A percentile compares a stretch with the other conserved stretches of the same genome.
These are phyloP conservation scores for Equus przewalskii DNA, from an alignment of 2,113 vertebrate species.

Conservation along the genomic window DNA sequence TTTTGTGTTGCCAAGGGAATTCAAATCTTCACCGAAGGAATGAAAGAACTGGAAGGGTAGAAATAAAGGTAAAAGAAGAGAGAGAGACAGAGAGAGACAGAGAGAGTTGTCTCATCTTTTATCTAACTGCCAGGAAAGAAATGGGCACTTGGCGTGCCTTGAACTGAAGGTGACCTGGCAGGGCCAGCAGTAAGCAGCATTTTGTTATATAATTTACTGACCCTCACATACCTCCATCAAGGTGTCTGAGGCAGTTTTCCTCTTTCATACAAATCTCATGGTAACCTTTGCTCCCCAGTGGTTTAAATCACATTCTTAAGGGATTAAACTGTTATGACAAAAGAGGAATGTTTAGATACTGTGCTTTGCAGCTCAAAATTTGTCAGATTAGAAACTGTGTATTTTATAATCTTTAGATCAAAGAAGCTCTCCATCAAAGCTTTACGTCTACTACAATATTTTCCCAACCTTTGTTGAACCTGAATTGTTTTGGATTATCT, in stretches of 20 bases:
- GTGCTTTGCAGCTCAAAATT: slow-evolving; percentile 90
- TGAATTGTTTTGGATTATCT: slow-evolving; percentile 92
- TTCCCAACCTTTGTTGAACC: slow-evolving; percentile 90
- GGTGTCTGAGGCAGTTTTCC: slow-evolving; percentile 86
- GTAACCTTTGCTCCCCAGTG: slow-evolving; percentile 86
- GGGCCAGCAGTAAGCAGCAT: slow-evolving; percentile 74
- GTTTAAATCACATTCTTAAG: slow-evolving; percentile 91
- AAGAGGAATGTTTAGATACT: slow-evolving; percentile 91
- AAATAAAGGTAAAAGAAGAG: neutral
- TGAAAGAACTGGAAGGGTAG: slow-evolving; percentile 36
- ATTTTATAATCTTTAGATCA: slow-evolving; percentile 92
- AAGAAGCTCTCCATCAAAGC: slow-evolving; percentile 91
- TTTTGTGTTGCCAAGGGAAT: slow-evolving; percentile 47
- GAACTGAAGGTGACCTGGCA: slow-evolving; percentile 84
- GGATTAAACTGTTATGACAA: slow-evolving; percentile 92
- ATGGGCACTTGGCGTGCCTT: slow-evolving; percentile 63
- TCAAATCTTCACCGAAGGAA: slow-evolving; percentile 51
- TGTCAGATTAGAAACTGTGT: slow-evolving; percentile 92
- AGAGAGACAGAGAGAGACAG: neutral
- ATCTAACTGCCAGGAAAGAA: slow-evolving; percentile 61
- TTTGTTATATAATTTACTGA: slow-evolving; percentile 85
- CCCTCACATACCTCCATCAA: slow-evolving; percentile 85
- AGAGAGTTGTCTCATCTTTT: slow-evolving; percentile 39
- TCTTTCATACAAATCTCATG: slow-evolving; percentile 86
- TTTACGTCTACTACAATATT: slow-evolving; percentile 88